Base-by-base conservation (phyloP, 2,797 vertebrate genomes). In the Arrhamphus sclerolepis region DNA sequence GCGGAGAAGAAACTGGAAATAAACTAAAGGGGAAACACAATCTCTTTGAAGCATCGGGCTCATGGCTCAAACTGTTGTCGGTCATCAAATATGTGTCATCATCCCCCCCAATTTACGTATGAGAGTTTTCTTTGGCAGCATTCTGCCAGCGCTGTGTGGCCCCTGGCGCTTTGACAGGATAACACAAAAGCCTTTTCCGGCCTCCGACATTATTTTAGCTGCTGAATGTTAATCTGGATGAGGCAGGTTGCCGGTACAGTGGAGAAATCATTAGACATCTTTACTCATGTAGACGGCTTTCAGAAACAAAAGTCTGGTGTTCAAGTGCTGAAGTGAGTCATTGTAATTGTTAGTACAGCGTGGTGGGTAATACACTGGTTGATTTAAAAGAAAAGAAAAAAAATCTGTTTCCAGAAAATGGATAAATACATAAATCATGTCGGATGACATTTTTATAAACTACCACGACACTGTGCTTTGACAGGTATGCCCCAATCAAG, bases 11-110 rank as follows among this genome's bases (percentile, higher is more conserved):
- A 89, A 88, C 80, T 86, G 85, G 75, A 89, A 91, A 92, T 87
- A 84, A 92, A 86, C 84, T 86, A 61, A 65, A 58, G 74, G 77
- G 79, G 87, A 83, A 90, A 87, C 61, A n/a, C 17, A 69, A 75
- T 77, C 71, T 60, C 90, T 94, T 95, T 95, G 92, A 95, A 93
- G 93, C 84, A 70, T 82, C 77, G 70, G 71, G 78, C 90, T 86
- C 82, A 64, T 79, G 86, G 91, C 81, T 88, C 75, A 84, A 88
- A 88, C 76, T 58, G 79, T 62, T 84, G 78, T 72, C 41, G 64
- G 77, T 81, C 81, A 82, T 89, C 82, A 88, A 82, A 79, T 77
- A 65, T 50, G 59, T 84, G 81, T 84, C 85, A 81, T 87, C 82
- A 71, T 78, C 39, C 54, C 39, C 54, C 42, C 63, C 57, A 79